Base-by-base conservation (phyloP, 2,888 invertebrate species). In the Torymus texanus region DNA sequence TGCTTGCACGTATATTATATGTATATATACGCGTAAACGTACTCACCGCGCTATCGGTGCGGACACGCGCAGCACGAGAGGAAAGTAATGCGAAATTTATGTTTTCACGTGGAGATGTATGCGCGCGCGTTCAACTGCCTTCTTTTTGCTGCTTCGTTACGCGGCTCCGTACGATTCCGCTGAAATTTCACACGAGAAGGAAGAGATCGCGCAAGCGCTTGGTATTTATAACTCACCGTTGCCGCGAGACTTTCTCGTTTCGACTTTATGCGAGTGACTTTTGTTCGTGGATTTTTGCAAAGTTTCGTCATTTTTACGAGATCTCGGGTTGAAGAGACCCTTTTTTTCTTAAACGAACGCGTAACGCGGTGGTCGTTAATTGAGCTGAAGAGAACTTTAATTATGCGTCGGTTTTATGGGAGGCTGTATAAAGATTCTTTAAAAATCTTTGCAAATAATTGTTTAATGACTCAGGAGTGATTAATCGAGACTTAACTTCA, bases 61-160 rank as follows among this genome's bases (percentile, higher is more conserved):
- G 2, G 16, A 56, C 56, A 56, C n/a, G 56, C 67, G 55, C 53
- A 50, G 41, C 16, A 51, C 59, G 53, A n/a, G 18, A 16, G 50
- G 59, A 50, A 50, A 59, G 59, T 71, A 72, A 72, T 72, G 72
- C 62, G 55, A 72, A 72, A 72, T 72, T 72, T 72, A 63, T 72
- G 62, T 63, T 72, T 72, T 62, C 62, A 29, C 41, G 21, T 13
- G 59, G 13, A 51, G 51, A 53, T 14, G 53, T 13, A 16, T 41
- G 41, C 29, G 41, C 63, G 29, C 55, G 14, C 53, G 11, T 21
- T 55, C 24, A 12, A 14, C 13, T 5, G 13, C 8, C 14, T 56
- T 68, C 16, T 55, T 68, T 56, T 68, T 56, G 18, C 41, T 53
- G 21, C 66, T 53, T 71, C 59, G 59, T 59, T 59, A 59, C 70